These are phyloP conservation scores for Gallinago solitaria DNA, from an alignment of 2,797 vertebrate genomes.

Conservation along the genomic window DNA sequence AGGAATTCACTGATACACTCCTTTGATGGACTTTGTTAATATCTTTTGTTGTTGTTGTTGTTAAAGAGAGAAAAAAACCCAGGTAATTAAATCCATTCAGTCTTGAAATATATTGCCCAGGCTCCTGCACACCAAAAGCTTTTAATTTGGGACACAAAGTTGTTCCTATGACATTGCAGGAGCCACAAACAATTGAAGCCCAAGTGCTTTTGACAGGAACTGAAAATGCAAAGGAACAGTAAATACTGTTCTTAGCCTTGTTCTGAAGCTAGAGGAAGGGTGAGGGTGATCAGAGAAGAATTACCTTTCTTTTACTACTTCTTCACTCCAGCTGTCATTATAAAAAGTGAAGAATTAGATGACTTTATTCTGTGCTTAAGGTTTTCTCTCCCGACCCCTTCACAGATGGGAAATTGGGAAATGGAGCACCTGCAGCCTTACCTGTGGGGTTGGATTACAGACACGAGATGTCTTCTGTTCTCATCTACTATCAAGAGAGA, in stretches of 20 bases:
- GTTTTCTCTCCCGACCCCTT: conserved; percentile 26
- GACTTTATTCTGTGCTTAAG: not conserved
- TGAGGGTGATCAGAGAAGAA: not conserved
- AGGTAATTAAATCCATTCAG: not conserved
- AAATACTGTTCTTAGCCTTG: not conserved
- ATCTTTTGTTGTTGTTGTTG: not conserved
- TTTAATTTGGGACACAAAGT: not conserved
- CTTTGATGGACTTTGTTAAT: not conserved
- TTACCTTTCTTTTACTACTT: not conserved
- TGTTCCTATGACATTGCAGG: not conserved
- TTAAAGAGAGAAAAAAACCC: not conserved
- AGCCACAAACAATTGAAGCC: not conserved
- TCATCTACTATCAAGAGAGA: conserved; percentile 82
- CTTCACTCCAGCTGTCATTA: not conserved
- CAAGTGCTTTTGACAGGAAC: not conserved
- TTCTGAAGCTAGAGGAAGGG: not conserved
- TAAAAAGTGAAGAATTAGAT: not conserved
- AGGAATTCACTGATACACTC: not conserved
- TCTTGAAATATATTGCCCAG: conserved; percentile 6
- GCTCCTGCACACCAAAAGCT: not conserved
- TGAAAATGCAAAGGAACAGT: not conserved
- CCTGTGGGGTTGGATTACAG: conserved; percentile 92
- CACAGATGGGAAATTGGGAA: conserved; percentile 90
- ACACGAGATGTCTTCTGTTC: conserved; percentile 88
- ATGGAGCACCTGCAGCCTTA: conserved; percentile 93